Conservation (phyloP, 1,140 invertebrate species). For the Drosophila mauritiana region DNA sequence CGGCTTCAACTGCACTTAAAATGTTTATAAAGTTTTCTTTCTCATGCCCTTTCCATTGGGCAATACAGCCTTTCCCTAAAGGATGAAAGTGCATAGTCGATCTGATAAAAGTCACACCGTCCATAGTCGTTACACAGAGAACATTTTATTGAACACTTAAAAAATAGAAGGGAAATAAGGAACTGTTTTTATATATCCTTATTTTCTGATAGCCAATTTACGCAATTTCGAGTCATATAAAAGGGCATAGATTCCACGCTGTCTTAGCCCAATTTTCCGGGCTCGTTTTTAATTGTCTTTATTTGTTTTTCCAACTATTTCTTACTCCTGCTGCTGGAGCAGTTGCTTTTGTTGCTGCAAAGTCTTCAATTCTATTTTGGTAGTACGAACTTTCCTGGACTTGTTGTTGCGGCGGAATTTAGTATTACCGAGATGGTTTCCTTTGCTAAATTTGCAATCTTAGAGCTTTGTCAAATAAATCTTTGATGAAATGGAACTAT, state of each 20-base stretch:
- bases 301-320: conserved; percentile 52
- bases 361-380: conserved; percentile 61
- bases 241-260: conserved; percentile 2
- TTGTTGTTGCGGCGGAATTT: conserved; percentile 15
- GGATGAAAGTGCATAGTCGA: not conserved
- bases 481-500: conserved; percentile 10
- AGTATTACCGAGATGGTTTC: conserved; percentile 12
- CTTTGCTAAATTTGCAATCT: conserved; percentile 24
- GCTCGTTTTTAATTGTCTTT: conserved; percentile 38
- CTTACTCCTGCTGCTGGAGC: conserved; percentile 11
- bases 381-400: conserved; percentile 20
- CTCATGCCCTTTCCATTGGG: conserved; percentile 1
- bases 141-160: not conserved
- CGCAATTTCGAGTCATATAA: not conserved
- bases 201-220: not conserved
- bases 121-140: not conserved
- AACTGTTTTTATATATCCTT: too few species aligned
- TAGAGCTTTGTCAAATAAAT: conserved; percentile 16
- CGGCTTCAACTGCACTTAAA: conserved; percentile 68
- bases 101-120: not conserved
- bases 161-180: not conserved
- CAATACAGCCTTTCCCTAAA: not conserved
- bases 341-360: conserved; percentile 24
- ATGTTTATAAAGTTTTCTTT: conserved; percentile 67
- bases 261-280: not conserved